phyloP scores from a whole-genome alignment of 2,797 vertebrate species.

The Carapus acus region DNA sequence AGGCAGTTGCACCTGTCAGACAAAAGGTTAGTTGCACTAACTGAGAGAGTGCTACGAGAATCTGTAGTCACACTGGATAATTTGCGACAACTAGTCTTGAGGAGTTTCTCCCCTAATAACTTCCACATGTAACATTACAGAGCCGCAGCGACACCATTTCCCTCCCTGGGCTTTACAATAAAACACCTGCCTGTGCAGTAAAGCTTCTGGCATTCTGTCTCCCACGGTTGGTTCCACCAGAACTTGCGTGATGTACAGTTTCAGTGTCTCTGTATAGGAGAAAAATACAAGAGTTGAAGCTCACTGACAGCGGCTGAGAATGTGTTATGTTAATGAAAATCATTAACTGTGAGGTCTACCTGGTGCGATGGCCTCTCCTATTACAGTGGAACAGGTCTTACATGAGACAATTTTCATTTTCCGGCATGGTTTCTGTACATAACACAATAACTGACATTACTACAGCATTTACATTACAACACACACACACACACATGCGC shows the following conservation, averaged over 20 bases:
- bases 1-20: no score
- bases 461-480: no score
- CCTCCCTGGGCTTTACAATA: not conserved
- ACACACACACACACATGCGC: no score
- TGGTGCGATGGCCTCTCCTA: conserved; percentile 83
- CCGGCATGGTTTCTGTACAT: conserved; percentile 74
- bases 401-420: conserved; percentile 78
- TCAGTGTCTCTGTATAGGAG: conserved; percentile 67
- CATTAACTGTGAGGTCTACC: conserved; percentile 61
- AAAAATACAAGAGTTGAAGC: not conserved
- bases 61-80: no score
- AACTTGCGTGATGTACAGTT: conserved; percentile 77
- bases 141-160: not conserved
- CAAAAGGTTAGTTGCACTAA: no score
- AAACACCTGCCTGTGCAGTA: conserved; percentile 59
- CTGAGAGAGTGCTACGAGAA: no score
- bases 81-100: no score
- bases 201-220: conserved; percentile 43
- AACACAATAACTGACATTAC: conserved; percentile 29
- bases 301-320: not conserved
- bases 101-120: no score
- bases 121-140: not conserved
- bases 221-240: conserved; percentile 59
- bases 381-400: conserved; percentile 78
- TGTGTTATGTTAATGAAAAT: conserved; percentile 1